Base-by-base conservation (phyloP, 2,888 invertebrate species). In the Eilema griseolum region DNA sequence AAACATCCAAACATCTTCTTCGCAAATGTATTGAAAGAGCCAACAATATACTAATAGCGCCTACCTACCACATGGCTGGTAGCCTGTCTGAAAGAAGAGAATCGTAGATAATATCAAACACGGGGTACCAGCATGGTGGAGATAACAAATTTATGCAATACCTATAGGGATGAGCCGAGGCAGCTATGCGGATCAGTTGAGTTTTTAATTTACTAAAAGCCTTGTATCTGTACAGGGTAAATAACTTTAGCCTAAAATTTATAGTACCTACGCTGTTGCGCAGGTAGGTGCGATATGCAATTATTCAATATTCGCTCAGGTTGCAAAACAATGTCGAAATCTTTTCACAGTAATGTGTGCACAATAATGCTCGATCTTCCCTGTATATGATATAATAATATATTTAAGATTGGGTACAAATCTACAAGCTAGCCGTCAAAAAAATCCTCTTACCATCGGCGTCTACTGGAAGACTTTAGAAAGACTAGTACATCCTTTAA, bases 121-220 rank as follows among this genome's bases (percentile, higher is more conserved):
- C 41, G 2, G 10, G 2, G 52, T 52, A 52, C n/a, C 20, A 10
- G 1, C 52, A n/a, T 52, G n/a, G n/a, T 52, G 8, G 10, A n/a
- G n/a, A 16, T 16, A 52, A 10, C 10, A 10, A 2, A 7, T n/a
- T 52, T n/a, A 41, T 41, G 4, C 41, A 16, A 41, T 14, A 41
- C 0, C 11, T 41, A 41, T 16, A 16, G 4, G 41, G 41, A 16
- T 16, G 16, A 52, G 1, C 52, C 52, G 2, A 3, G 46, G n/a
- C 8, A 20, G n/a, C n/a, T n/a, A 10, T n/a, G 52, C 52, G n/a
- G 52, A 52, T 52, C n/a, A 0, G 52, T n/a, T 46, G 46, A 20
- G n/a, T 52, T 52, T 46, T 52, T 52, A 52, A 52, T 52, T 52
- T 52, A n/a, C n/a, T 52, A n/a, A 52, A 52, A 52, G 52, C 52